Conservation (phyloP, 23 tunicate genomes). For the Oikopleura vanhoeffeni region DNA sequence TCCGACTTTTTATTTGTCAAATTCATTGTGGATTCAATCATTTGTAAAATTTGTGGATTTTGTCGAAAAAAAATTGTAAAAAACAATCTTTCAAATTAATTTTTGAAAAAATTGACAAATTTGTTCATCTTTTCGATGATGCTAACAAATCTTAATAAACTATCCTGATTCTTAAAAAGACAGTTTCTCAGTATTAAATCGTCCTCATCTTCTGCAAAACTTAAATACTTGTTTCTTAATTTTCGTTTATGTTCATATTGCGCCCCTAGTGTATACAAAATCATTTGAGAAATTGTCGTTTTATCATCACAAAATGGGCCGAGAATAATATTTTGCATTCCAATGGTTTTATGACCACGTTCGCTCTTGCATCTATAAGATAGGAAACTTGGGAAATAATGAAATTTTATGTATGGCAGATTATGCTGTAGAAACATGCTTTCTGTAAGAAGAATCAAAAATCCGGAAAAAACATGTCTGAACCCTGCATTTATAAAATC, state of each 20-base stretch:
- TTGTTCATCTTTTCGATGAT: no score
- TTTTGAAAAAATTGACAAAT: no score
- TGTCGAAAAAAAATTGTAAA: no score
- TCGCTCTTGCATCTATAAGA: neutral
- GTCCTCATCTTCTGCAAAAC: neutral
- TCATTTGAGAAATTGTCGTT: neutral
- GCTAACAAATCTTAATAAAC: no score
- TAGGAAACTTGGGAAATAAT: neutral
- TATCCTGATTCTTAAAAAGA: neutral
- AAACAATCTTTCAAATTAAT: no score
- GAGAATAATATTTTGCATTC: neutral
- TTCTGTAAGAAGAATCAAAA: neutral
- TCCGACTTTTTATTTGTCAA: no score
- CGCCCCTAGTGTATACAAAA: neutral
- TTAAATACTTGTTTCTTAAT: neutral
- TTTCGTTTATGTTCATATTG: neutral
- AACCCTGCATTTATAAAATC: no score
- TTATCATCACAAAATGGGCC: neutral
- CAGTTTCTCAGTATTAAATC: neutral
- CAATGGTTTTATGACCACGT: neutral
- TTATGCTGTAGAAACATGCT: neutral
- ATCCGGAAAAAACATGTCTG: no score
- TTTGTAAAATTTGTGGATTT: no score
- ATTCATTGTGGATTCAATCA: no score
- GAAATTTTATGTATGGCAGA: neutral